phyloP scores from a whole-genome alignment of 2,113 vertebrate species.

The Campylorhamphus procurvoides region DNA sequence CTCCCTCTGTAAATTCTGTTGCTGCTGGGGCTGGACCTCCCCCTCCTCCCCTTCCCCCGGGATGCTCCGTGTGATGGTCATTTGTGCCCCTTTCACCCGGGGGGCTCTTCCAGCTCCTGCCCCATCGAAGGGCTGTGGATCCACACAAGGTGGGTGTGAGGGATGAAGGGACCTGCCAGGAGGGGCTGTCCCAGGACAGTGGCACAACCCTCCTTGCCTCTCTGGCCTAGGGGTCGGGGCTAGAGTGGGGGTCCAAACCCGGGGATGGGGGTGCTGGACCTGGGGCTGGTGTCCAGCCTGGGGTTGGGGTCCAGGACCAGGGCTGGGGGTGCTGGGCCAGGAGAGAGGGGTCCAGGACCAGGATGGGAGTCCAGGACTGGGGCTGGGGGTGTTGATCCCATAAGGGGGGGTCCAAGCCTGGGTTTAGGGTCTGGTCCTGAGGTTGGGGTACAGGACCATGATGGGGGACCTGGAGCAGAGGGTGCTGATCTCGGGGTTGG shows the following conservation, averaged over 20 bases:
- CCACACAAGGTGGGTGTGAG: neutral
- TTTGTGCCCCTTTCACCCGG: neutral
- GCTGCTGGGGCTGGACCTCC: neutral
- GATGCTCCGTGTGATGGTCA: rapidly evolving
- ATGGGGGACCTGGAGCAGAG: neutral
- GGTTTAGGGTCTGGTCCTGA: neutral
- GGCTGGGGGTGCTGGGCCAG: neutral
- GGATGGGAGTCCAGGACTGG: no score
- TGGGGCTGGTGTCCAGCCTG: neutral
- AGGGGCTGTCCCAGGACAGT: neutral
- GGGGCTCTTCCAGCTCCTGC: rapidly evolving
- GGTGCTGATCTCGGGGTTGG: neutral
- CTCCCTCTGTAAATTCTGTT: neutral
- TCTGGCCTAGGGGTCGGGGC: neutral
- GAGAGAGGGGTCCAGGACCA: neutral
- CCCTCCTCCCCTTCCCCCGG: rapidly evolving
- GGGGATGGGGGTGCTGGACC: neutral
- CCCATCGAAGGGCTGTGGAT: rapidly evolving
- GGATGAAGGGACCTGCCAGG: no score
- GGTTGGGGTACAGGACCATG: neutral
- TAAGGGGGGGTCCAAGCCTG: neutral
- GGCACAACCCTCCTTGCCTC: neutral
- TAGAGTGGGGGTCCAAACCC: neutral
- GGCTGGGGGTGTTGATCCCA: neutral
- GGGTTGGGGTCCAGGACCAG: neutral